A percentile compares a stretch with the other conserved stretches of the same genome.
Conservation (phyloP, 2,888 invertebrate genomes). For the Spilarctia lutea region DNA sequence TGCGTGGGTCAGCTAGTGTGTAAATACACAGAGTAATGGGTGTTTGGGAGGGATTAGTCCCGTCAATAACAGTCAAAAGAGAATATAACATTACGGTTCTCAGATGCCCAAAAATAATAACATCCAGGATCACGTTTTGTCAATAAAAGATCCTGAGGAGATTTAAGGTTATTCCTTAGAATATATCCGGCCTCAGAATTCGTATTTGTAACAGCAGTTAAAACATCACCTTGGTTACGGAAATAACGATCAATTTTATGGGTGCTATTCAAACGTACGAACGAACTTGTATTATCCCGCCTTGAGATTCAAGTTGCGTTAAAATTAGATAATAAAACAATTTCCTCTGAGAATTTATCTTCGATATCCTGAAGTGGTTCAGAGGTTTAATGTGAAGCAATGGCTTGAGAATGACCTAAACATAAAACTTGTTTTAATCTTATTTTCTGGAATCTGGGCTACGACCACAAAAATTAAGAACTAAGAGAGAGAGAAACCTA, state of each 20-base stretch:
- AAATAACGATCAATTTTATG: slow-evolving; percentile 17
- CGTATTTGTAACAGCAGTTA: neutral
- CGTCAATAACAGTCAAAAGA: neutral
- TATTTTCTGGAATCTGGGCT: neutral
- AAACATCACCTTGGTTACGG: slow-evolving; percentile 7
- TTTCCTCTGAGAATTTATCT: slow-evolving; percentile 11
- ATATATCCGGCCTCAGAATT: neutral
- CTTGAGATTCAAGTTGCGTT: slow-evolving; percentile 8
- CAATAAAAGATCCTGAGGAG: neutral
- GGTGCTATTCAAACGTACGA: slow-evolving; percentile 6
- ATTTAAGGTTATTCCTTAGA: neutral
- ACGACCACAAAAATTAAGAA: neutral
- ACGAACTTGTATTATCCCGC: slow-evolving; percentile 8
- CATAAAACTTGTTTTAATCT: neutral
- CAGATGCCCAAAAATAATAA: neutral
- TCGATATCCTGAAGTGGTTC: slow-evolving; percentile 13
- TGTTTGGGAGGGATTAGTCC: no score
- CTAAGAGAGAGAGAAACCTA: no score
- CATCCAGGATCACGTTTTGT: neutral
- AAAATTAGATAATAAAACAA: slow-evolving; percentile 14
- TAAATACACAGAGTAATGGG: neutral
- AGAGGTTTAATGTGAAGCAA: slow-evolving; percentile 7
- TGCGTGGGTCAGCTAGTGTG: no score
- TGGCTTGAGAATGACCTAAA: neutral
- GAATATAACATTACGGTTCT: neutral